These are phyloP conservation scores for Drosophila hamatofila DNA, from an alignment of 2,888 invertebrate genomes.

Conservation along the genomic window DNA sequence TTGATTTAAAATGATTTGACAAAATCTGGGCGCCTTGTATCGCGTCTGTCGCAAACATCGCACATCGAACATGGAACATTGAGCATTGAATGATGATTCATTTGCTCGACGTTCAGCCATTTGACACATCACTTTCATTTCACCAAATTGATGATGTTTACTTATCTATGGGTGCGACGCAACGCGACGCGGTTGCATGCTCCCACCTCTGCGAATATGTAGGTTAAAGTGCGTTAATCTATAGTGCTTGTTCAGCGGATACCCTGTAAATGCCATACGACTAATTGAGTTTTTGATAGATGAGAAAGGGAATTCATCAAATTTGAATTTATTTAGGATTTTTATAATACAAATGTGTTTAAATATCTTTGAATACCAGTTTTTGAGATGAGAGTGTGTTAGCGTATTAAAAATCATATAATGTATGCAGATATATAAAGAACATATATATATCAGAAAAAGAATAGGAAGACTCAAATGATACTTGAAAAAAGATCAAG, in stretches of 20 bases:
- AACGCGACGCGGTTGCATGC: neutral
- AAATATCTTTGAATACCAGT: neutral
- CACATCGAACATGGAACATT: neutral
- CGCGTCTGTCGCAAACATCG: constrained; percentile 32
- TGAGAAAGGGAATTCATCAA: neutral
- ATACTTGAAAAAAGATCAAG: too few relatives aligned
- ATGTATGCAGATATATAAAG: neutral
- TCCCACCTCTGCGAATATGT: constrained; percentile 18
- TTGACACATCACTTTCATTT: constrained; percentile 44
- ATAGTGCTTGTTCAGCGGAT: constrained; percentile 6
- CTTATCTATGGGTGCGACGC: constrained; percentile 30
- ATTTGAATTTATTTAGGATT: neutral
- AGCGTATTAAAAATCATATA: neutral
- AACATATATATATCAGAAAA: neutral
- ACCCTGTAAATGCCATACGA: constrained; percentile 12
- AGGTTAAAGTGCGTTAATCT: constrained; percentile 14
- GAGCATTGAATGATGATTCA: constrained; percentile 49
- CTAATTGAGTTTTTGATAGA: neutral
- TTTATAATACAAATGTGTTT: neutral
- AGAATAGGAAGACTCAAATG: too few relatives aligned
- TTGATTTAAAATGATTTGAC: constrained; percentile 43
- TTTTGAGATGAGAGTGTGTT: neutral
- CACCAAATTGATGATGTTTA: constrained; percentile 44
- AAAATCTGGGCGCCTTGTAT: constrained; percentile 38
- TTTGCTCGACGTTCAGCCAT: constrained; percentile 11